Percentiles rank a stretch among this genome's conserved stretches.
Conservation (phyloP, 2,797 vertebrate genomes). For the Typhlichthys subterraneus region DNA sequence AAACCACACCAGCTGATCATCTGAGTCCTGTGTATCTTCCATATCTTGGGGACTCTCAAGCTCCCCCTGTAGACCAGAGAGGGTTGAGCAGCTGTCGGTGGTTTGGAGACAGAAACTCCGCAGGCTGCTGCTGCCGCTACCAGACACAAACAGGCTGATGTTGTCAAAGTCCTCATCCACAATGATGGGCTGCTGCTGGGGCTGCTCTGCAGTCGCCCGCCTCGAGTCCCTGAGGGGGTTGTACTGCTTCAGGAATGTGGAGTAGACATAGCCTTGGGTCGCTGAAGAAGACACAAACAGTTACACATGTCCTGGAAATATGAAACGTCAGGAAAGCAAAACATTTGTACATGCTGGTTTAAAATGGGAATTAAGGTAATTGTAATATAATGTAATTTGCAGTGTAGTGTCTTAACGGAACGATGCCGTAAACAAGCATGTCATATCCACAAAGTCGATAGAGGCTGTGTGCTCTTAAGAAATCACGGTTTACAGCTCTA, state of each 20-base stretch:
- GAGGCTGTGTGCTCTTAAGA: conserved; percentile 57
- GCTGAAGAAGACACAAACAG: conserved; percentile 52
- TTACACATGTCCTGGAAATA: background rate
- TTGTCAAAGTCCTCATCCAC: conserved; percentile 91
- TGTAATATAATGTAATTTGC: conserved; percentile 15
- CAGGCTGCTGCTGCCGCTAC: conserved; percentile 74
- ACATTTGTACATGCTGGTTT: too few relatives aligned
- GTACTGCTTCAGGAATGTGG: conserved; percentile 93
- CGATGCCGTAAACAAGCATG: conserved; percentile 33
- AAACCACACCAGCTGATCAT: conserved; percentile 83
- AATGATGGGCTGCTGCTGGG: conserved; percentile 57
- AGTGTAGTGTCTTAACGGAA: conserved; percentile 38
- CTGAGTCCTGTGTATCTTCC: conserved; percentile 57
- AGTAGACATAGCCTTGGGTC: conserved; percentile 89
- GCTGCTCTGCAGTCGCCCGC: conserved; percentile 40
- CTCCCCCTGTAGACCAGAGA: conserved; percentile 79
- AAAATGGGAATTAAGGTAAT: conserved; percentile 44
- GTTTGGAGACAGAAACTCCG: conserved; percentile 69
- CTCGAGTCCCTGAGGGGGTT: conserved; percentile 82
- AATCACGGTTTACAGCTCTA: conserved; percentile 53
- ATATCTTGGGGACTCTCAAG: conserved; percentile 57
- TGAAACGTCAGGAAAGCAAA: too few relatives aligned
- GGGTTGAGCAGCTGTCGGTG: conserved; percentile 77
- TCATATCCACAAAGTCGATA: too few relatives aligned
- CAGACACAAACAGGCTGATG: conserved; percentile 91